A percentile compares a stretch with the other conserved stretches of the same genome.
These are phyloP conservation scores for Exephanes ischioxanthus DNA, from an alignment of 2,888 invertebrate genomes.

Conservation along the genomic window DNA sequence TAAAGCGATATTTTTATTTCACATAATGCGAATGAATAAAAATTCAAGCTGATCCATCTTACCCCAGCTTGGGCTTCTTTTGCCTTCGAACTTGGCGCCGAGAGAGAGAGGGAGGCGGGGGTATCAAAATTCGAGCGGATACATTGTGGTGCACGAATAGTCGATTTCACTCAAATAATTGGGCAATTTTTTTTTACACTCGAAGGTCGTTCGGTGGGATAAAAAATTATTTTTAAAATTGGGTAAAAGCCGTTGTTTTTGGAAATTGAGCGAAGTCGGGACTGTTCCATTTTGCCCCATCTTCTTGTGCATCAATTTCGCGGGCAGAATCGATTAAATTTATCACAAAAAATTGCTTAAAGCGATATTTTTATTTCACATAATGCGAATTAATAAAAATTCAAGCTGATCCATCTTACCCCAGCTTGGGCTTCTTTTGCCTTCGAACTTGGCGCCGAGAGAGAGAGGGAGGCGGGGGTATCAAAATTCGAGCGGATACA, in stretches of 20 bases:
- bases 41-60: too few relatives aligned
- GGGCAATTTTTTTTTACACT: neutral
- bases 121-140: neutral
- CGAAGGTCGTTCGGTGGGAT: neutral
- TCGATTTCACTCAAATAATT: neutral
- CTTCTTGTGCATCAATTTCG: too few relatives aligned
- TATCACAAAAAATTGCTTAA: too few relatives aligned
- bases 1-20: neutral
- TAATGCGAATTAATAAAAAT: neutral
- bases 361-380: neutral
- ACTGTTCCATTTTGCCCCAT: neutral
- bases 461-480: neutral
- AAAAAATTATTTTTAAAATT: neutral
- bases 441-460: too few relatives aligned
- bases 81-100: slow-evolving; percentile 37
- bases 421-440: too few relatives aligned
- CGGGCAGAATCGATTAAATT: too few relatives aligned
- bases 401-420: too few relatives aligned
- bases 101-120: neutral
- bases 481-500: neutral
- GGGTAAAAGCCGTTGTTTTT: neutral
- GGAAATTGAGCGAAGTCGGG: neutral
- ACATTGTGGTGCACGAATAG: neutral
- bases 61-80: neutral
- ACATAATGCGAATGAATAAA: neutral